phyloP scores from a whole-genome alignment of 1,140 invertebrate species.

The Eciton burchellii region DNA sequence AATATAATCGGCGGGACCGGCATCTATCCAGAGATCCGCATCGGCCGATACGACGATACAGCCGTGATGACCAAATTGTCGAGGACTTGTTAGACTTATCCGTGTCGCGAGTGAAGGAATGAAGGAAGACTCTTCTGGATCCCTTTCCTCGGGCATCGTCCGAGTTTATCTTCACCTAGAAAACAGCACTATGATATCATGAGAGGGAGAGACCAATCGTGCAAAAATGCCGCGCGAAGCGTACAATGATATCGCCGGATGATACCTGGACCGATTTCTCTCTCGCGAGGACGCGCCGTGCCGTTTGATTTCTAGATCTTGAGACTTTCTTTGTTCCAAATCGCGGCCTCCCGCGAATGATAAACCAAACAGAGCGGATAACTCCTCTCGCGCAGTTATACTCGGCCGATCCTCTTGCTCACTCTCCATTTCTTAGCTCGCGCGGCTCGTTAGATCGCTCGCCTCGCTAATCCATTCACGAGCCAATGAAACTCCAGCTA shows the following conservation, averaged over 20 bases:
- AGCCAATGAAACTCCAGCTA: slow-evolving; percentile 13
- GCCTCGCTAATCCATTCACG: slow-evolving; percentile 25
- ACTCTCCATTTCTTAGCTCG: slow-evolving; percentile 44
- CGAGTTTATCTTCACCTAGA: not conserved
- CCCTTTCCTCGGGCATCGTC: not conserved
- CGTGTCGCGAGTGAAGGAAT: not conserved
- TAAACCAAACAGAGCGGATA: slow-evolving; percentile 54
- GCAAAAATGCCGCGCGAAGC: not conserved
- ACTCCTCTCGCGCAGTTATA: slow-evolving; percentile 32
- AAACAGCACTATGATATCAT: no score
- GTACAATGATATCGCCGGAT: not conserved
- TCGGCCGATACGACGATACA: not conserved
- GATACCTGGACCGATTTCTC: slow-evolving; percentile 25
- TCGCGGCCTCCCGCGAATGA: slow-evolving; percentile 25
- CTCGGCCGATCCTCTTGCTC: slow-evolving; percentile 20
- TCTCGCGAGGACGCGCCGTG: not conserved
- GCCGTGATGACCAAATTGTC: not conserved
- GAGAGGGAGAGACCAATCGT: no score
- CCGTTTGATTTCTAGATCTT: slow-evolving; percentile 25
- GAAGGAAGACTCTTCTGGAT: not conserved
- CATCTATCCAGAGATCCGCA: slow-evolving; percentile 27
- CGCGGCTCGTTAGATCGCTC: not conserved
- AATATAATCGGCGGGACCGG: slow-evolving; percentile 66
- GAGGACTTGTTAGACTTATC: not conserved
- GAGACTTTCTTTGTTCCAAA: slow-evolving; percentile 39